Evolutionary conservation across 2,797 vertebrate genomes (phyloP), one percentile per base, ranked within the genome.

Genomic region (Cichlasoma orientale): DNA sequence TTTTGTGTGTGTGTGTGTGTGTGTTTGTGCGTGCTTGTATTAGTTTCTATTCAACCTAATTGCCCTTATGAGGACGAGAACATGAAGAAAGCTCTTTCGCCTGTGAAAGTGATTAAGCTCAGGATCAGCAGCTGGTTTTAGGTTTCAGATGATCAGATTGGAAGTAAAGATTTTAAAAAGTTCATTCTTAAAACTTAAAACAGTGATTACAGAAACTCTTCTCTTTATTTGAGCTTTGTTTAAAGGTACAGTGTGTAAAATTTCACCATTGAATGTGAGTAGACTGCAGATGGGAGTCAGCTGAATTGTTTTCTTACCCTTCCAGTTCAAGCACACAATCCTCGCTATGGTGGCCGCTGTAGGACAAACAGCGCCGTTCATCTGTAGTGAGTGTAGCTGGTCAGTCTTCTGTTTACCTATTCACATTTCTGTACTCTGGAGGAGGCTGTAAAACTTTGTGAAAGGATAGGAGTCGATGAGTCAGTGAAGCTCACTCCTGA

Each of bases 51-150:
- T 41, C 41, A 23, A 31, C 56, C 56, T 68, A 27, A 80, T 81
- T 82, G 11, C 63, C 81, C 68, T 84, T 70, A 70, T 53, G 75
- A 76, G 53, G 44, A 71, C 56, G 61, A 77, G 77, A 61, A 76
- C 75, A 75, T 73, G 33, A 77, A 59, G 74, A 74, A 31, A 77
- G 78, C 71, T 58, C 16, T 27, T 19, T 72, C 0, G 41, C 10
- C 63, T 80, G 59, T 29, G 47, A n/a, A 57, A 44, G 69, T 18
- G 72, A 84, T 79, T 75, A 74, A 29, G 25, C 57, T 77, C 38
- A 14, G 53, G 44, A 76, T 89, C 72, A 82, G 55, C 41, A 7
- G 2, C 31, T 72, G 44, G 50, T 19, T 80, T 85, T 44, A 55
- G 29, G 4, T 73, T 82, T n/a, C 13, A 75, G 36, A 78, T 75